A percentile compares a stretch with the other conserved stretches of the same genome.
Evolutionary conservation across 2,888 invertebrate genomes (phyloP).

Genomic region (Ferrisia virgata): DNA sequence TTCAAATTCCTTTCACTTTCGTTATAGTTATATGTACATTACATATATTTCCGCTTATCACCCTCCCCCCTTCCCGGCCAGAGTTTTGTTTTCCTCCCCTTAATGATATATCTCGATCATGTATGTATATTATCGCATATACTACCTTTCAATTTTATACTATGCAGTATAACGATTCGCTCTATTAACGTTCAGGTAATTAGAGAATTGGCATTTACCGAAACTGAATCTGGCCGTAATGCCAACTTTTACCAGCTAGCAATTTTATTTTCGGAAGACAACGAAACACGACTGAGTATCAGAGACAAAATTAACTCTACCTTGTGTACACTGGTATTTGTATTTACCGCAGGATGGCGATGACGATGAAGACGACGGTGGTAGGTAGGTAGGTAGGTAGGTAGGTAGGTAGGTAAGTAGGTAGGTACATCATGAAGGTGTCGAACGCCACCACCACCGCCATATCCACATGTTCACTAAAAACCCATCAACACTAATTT

Average conservation of each 20-base stretch:
- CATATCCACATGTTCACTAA: too few species aligned
- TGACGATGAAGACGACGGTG: too few species aligned
- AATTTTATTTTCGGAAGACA: constrained; percentile 40
- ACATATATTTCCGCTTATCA: constrained; percentile 14
- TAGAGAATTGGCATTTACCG: constrained; percentile 45
- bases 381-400: too few species aligned
- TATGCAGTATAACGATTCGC: constrained; percentile 36
- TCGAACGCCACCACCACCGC: too few species aligned
- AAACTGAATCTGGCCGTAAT: constrained; percentile 39
- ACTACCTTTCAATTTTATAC: constrained; percentile 17
- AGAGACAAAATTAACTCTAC: constrained; percentile 14
- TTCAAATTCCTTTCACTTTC: constrained; percentile 39
- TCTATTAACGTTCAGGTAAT: constrained; percentile 45
- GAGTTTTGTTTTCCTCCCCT: not conserved
- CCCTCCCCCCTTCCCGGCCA: not conserved
- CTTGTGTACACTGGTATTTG: not conserved
- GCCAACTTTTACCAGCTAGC: constrained; percentile 39
- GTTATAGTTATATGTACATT: too few species aligned
- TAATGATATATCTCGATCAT: constrained; percentile 6
- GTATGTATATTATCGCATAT: not conserved
- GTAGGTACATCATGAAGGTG: not conserved
- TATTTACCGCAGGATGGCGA: too few species aligned
- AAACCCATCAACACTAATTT: constrained; percentile 7
- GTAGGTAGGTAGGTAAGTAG: too few species aligned
- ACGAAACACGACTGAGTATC: not conserved